A percentile compares a stretch with the other conserved stretches of the same genome.
Conservation (phyloP, 2,888 invertebrate species). For the Nomada goodeniana region DNA sequence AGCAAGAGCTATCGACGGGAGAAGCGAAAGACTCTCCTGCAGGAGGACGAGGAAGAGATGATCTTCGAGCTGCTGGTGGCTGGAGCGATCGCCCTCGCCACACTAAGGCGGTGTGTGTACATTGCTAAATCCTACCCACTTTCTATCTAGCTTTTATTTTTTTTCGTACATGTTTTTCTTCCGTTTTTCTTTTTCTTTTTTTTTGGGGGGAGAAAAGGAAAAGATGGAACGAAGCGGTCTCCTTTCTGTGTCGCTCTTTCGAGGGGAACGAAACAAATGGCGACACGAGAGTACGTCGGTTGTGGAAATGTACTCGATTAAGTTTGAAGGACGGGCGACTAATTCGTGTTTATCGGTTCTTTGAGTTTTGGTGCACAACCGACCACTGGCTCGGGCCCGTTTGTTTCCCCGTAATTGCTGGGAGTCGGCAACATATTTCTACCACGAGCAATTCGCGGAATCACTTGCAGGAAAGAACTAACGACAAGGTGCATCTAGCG, state of each 20-base stretch:
- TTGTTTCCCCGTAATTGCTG: constrained; percentile 28
- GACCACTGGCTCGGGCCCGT: constrained; percentile 14
- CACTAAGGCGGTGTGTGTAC: constrained; percentile 84
- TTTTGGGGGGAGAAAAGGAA: not conserved
- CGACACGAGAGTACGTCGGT: not conserved
- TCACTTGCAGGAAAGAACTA: constrained; percentile 55
- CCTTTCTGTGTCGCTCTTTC: not conserved
- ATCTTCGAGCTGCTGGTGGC: constrained; percentile 84
- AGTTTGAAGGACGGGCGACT: constrained; percentile 2
- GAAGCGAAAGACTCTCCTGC: constrained; percentile 77
- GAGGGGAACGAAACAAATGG: not conserved
- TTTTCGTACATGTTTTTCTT: constrained; percentile 1
- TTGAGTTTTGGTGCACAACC: not conserved
- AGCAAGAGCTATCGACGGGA: constrained; percentile 73
- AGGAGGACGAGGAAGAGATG: constrained; percentile 82
- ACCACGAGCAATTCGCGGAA: constrained; percentile 54
- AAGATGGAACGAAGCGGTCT: not conserved
- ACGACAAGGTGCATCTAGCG: constrained; percentile 46
- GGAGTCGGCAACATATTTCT: constrained; percentile 36
- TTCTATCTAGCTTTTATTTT: constrained; percentile 56
- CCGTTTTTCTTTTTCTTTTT: no score
- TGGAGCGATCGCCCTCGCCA: constrained; percentile 84
- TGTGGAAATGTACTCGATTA: not conserved
- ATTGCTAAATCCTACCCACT: constrained; percentile 80
- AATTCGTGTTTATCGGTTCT: not conserved